Evolutionary conservation across 1,140 invertebrate species (phyloP).

Genomic region (Eufriesea mexicana): DNA sequence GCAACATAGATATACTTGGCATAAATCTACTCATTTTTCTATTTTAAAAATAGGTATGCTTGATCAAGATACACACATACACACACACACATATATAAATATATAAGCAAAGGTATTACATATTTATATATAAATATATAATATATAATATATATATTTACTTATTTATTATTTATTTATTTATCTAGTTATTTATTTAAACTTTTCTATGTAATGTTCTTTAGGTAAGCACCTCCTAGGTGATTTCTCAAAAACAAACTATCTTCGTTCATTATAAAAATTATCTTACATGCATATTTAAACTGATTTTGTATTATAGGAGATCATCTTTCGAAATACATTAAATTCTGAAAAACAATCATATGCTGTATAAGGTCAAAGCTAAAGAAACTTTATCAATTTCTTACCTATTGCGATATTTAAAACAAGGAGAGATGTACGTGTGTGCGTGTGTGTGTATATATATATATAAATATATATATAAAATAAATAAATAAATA

Average conservation of each 20-base stretch:
- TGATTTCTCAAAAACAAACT: not conserved
- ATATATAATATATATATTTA: too few species aligned
- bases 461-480: conserved; percentile 16
- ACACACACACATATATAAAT: not conserved
- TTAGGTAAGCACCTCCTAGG: not conserved
- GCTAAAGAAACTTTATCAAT: not conserved
- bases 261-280: not conserved
- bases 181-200: not conserved
- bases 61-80: not conserved
- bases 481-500: too few species aligned
- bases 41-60: not conserved
- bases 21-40: conserved; percentile 4
- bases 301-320: not conserved
- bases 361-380: not conserved
- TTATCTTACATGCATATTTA: not conserved
- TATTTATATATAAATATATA: not conserved
- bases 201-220: not conserved
- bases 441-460: conserved; percentile 22
- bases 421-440: not conserved
- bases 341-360: not conserved
- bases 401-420: not conserved
- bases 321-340: not conserved
- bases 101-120: not conserved
- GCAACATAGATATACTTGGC: not conserved
- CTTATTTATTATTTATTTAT: not conserved